These are phyloP conservation scores for Lepidotrigona ventralis DNA, from an alignment of 1,140 invertebrate species.

Conservation along the genomic window DNA sequence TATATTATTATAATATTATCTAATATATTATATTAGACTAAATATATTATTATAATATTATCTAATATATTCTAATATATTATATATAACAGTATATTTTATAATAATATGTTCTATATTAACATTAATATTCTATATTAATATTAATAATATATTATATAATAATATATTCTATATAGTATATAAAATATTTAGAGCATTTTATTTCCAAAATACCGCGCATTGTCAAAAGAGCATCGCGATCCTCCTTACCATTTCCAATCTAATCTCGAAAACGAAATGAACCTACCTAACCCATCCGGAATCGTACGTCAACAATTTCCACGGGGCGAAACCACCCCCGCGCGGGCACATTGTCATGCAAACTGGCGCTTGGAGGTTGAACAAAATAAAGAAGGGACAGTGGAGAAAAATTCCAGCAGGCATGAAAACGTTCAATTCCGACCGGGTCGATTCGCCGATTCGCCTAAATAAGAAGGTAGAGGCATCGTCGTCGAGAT, in stretches of 20 bases:
- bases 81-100: no score
- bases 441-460: neutral
- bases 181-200: neutral
- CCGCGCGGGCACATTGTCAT: conserved; percentile 4
- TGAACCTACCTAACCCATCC: no score
- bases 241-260: neutral
- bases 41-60: no score
- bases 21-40: no score
- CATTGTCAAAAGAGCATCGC: neutral
- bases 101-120: no score
- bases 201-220: neutral
- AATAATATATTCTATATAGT: no score
- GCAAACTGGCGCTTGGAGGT: conserved; percentile 17
- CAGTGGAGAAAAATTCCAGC: conserved; percentile 6
- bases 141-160: no score
- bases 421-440: conserved; percentile 22
- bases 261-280: neutral
- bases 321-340: neutral
- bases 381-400: conserved; percentile 4
- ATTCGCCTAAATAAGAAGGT: conserved; percentile 30
- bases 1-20: no score
- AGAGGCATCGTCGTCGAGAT: conserved; percentile 17
- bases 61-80: no score
- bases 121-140: no score
- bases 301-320: conserved; percentile 17